Percentiles rank a stretch among this genome's conserved stretches.
Conservation (phyloP, 2,888 invertebrate genomes). For the Xanthorhoe designata region DNA sequence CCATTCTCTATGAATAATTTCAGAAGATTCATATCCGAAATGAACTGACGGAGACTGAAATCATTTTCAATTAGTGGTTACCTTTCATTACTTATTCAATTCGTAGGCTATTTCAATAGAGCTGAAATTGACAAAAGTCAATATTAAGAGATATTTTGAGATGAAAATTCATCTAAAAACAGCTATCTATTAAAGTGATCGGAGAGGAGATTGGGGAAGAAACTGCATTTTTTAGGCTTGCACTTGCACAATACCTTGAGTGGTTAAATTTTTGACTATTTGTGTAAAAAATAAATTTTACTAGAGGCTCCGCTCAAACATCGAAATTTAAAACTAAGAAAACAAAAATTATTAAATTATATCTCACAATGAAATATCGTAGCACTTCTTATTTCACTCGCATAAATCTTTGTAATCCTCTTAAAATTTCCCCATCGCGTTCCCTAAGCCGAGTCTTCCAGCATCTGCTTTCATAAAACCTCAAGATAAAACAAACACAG, state of each 20-base stretch:
- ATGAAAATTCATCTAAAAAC: neutral
- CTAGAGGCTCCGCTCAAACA: too few relatives aligned
- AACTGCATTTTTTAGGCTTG: neutral
- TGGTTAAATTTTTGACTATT: too few relatives aligned
- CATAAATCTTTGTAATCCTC: conserved; percentile 45
- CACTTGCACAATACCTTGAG: too few relatives aligned
- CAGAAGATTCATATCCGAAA: conserved; percentile 55
- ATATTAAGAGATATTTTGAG: neutral
- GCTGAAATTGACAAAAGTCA: neutral
- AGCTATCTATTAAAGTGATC: neutral
- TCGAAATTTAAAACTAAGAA: too few relatives aligned
- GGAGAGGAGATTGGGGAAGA: neutral
- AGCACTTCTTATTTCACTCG: conserved; percentile 21
- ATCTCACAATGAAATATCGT: conserved; percentile 22
- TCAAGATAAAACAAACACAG: conserved; percentile 42
- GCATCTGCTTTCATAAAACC: conserved; percentile 44
- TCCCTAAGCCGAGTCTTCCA: conserved; percentile 38
- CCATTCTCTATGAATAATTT: conserved; percentile 56
- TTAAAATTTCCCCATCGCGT: conserved; percentile 37
- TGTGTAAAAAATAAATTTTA: too few relatives aligned
- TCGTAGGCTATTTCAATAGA: conserved; percentile 16
- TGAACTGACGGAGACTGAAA: conserved; percentile 40
- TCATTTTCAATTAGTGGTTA: conserved; percentile 27
- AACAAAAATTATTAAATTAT: conserved; percentile 8
- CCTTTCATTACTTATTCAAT: conserved; percentile 27